phyloP scores from a whole-genome alignment of 2,888 invertebrate species.

The Cyclophora albipunctata region DNA sequence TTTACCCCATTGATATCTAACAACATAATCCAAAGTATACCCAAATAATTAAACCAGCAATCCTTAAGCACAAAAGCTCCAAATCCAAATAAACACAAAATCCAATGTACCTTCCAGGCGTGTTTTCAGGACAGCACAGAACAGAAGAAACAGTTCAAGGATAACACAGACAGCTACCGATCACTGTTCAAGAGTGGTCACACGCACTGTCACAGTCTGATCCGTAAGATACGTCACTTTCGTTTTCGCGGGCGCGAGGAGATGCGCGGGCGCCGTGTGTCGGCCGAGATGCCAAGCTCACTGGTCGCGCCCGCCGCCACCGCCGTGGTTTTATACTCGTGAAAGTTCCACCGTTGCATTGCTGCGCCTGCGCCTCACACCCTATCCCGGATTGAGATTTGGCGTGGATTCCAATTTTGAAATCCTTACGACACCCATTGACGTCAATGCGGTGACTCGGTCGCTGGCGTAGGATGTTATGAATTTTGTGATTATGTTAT shows the following conservation, averaged over 20 bases:
- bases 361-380: slow-evolving; percentile 23
- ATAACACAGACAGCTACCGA: slow-evolving; percentile 65
- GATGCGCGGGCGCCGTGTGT: slow-evolving; percentile 36
- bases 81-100: slow-evolving; percentile 30
- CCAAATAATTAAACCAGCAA: no score
- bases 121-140: slow-evolving; percentile 36
- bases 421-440: slow-evolving; percentile 57
- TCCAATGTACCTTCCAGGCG: slow-evolving; percentile 59
- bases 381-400: slow-evolving; percentile 61
- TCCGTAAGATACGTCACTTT: slow-evolving; percentile 49
- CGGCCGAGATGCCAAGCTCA: slow-evolving; percentile 41
- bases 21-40: no score
- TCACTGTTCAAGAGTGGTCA: slow-evolving; percentile 65
- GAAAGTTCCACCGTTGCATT: slow-evolving; percentile 61
- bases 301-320: slow-evolving; percentile 62
- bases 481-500: no score
- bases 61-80: no score
- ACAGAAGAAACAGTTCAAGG: slow-evolving; percentile 61
- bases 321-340: slow-evolving; percentile 65
- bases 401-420: slow-evolving; percentile 52
- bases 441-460: slow-evolving; percentile 29
- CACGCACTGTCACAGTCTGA: slow-evolving; percentile 61
- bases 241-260: slow-evolving; percentile 50
- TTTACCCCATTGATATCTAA: no score
- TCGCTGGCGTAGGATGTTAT: slow-evolving; percentile 1